Base-by-base conservation (phyloP, 2,797 vertebrate genomes). In the Sebastes goodei region DNA sequence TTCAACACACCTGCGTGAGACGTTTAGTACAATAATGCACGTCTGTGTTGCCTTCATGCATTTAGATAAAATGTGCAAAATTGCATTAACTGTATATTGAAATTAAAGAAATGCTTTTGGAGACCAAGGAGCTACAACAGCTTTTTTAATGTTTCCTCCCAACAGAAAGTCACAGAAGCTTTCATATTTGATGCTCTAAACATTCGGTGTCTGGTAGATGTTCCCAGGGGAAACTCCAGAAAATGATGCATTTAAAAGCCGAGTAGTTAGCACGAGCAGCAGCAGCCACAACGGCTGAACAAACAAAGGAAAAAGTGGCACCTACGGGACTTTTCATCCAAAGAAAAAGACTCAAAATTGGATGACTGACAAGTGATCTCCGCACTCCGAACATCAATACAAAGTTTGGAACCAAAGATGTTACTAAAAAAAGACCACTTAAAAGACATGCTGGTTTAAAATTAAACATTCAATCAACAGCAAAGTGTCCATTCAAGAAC, bases 241-340 rank as follows among this genome's bases (percentile, higher is more conserved):
- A 32, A 57, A 67, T 3, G 2, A 64, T 56, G 35, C 33, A 38
- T 42, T 42, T 42, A 20, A 56, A 2, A 35, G 42, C 57, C 1
- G 66, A 53, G 14, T 15, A 27, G 56, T 65, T 55, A 38, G 55
- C 62, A 21, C 7, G 21, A 65, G 32, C 15, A 55, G 27, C 21
- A 4, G 29, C 2, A 30, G 69, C 27, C 55, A 62, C 29, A 57
- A 30, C 7, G 4, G 30, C 69, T 72, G 61, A 75, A 49, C 61
- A 74, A 66, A 67, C 21, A 59, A 76, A 32, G 56, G 21, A 57
- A 64, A 81, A 68, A 61, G 12, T 4, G 6, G 76, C 56, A 29
- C 65, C 67, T 63, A 21, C 33, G 38, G 21, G 64, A 80, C 35
- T 46, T 60, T 21, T 46, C 10, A 46, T 35, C 17, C 1, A 1